These are phyloP conservation scores for Romanogobio albipinnatus DNA, from an alignment of 2,113 vertebrate species.

Conservation along the genomic window DNA sequence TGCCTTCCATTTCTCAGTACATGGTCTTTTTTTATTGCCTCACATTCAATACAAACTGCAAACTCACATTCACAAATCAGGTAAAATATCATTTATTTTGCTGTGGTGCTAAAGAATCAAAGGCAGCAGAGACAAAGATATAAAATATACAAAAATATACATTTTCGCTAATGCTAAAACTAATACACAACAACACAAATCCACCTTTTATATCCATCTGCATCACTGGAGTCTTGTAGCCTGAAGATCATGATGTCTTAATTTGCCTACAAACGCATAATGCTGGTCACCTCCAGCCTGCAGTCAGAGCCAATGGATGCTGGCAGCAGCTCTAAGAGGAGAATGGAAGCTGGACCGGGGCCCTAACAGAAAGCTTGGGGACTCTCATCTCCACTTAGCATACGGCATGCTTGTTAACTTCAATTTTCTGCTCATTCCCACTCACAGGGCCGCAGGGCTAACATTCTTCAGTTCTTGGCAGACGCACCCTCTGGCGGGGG, in stretches of 20 bases:
- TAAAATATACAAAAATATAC: neutral
- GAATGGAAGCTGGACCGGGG: constrained; percentile 68
- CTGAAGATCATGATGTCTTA: constrained; percentile 41
- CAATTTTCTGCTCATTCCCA: constrained; percentile 75
- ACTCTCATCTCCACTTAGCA: constrained; percentile 71
- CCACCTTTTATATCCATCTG: neutral
- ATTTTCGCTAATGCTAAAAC: neutral
- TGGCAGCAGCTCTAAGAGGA: constrained; percentile 48
- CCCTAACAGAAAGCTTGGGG: constrained; percentile 71
- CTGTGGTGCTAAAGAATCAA: neutral
- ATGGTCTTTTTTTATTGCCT: neutral
- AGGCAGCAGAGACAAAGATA: neutral
- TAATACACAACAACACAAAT: neutral
- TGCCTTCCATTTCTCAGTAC: neutral
- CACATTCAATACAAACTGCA: neutral
- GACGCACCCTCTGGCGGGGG: constrained; percentile 55
- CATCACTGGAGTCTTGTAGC: neutral
- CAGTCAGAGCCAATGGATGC: constrained; percentile 36
- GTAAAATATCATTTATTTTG: neutral
- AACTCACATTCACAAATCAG: neutral
- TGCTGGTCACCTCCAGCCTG: constrained; percentile 49
- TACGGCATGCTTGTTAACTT: constrained; percentile 79
- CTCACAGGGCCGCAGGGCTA: constrained; percentile 67
- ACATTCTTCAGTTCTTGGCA: constrained; percentile 70
- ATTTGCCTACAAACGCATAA: constrained; percentile 42